Evolutionary conservation across 2,113 vertebrate genomes (phyloP).

Genomic region (Myotis yumanensis): DNA sequence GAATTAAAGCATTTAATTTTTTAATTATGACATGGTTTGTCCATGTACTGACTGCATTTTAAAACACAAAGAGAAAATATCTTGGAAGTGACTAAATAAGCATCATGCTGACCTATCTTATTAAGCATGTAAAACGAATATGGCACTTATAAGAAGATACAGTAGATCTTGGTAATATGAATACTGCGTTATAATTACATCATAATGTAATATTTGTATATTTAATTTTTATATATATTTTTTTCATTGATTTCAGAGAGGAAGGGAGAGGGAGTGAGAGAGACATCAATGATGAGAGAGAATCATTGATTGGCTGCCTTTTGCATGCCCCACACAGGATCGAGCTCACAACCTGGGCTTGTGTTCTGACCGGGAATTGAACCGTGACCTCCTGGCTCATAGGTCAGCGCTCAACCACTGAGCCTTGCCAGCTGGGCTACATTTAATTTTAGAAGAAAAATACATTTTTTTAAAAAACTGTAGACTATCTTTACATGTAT

Average conservation of each 20-base stretch:
- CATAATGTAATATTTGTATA: not conserved
- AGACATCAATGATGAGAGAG: no score
- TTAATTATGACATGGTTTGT: not conserved
- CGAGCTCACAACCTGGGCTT: no score
- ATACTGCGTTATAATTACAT: not conserved
- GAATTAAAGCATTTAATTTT: constrained; percentile 44
- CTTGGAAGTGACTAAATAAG: not conserved
- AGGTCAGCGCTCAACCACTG: no score
- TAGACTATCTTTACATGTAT: not conserved
- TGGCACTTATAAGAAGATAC: not conserved
- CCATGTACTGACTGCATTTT: not conserved
- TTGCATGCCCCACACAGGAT: no score
- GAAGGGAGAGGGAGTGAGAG: no score
- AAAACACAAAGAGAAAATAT: constrained; percentile 7
- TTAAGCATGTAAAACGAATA: not conserved
- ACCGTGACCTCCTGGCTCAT: no score
- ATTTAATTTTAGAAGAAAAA: not conserved
- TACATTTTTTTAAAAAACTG: not conserved
- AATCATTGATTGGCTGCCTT: no score
- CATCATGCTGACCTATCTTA: not conserved
- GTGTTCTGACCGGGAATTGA: no score
- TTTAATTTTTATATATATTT: not conserved
- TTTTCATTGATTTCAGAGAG: no score
- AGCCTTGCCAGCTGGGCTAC: no score
- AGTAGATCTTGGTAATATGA: not conserved